phyloP scores from a whole-genome alignment of 2,888 invertebrate genomes.

The Eudasyphora cyanicolor region DNA sequence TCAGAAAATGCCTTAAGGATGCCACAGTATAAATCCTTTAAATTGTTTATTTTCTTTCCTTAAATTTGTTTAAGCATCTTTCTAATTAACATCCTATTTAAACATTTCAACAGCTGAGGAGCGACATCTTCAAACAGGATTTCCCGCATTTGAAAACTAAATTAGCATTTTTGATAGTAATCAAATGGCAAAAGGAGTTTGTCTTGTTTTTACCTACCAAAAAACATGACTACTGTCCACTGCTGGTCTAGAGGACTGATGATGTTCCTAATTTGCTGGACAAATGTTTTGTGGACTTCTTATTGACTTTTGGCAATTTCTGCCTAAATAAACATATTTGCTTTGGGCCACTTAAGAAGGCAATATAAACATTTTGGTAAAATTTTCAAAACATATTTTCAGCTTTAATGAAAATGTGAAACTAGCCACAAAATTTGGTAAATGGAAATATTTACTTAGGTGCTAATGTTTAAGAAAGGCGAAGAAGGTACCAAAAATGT shows the following conservation, averaged over 20 bases:
- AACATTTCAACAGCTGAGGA: constrained; percentile 52
- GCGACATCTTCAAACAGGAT: not conserved
- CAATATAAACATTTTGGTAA: constrained; percentile 59
- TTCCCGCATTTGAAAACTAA: not conserved
- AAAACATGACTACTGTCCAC: constrained; percentile 42
- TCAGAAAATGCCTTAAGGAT: too few relatives aligned
- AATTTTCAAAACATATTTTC: constrained; percentile 56
- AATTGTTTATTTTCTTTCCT: not conserved
- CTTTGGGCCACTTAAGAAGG: constrained; percentile 47
- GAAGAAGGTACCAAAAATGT: too few relatives aligned
- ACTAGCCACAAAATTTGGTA: not conserved
- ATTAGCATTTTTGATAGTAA: constrained; percentile 40
- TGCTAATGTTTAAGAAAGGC: not conserved
- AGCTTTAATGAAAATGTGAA: constrained; percentile 34
- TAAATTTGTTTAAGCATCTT: constrained; percentile 21
- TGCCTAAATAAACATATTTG: constrained; percentile 4
- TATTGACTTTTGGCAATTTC: constrained; percentile 31
- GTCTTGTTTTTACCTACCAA: constrained; percentile 21
- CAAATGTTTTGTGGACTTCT: constrained; percentile 30
- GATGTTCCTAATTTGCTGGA: constrained; percentile 46
- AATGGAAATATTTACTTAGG: not conserved
- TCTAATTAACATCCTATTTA: constrained; percentile 22
- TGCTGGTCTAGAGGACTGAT: not conserved
- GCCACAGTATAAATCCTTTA: not conserved
- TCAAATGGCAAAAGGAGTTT: not conserved